A percentile compares a stretch with the other conserved stretches of the same genome.
These are phyloP conservation scores for Sericinus montela DNA, from an alignment of 2,888 invertebrate species.

Conservation along the genomic window DNA sequence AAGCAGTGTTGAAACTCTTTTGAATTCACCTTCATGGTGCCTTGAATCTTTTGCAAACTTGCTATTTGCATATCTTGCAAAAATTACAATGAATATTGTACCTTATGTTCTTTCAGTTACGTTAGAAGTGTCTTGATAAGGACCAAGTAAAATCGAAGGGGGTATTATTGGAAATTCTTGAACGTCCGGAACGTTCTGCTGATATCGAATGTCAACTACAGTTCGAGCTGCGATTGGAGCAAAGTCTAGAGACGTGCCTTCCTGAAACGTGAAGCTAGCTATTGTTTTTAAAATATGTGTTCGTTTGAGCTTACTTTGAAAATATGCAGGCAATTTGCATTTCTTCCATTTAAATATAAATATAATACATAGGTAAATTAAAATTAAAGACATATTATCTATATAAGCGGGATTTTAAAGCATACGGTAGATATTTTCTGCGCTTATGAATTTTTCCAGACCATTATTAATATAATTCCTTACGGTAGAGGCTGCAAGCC, in stretches of 20 bases:
- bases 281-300: slow-evolving; percentile 19
- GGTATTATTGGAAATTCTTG: slow-evolving; percentile 74
- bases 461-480: too few relatives aligned
- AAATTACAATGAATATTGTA: slow-evolving; percentile 24
- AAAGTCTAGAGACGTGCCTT: slow-evolving; percentile 45
- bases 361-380: too few relatives aligned
- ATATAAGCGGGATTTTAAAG: too few relatives aligned
- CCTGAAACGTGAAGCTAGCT: slow-evolving; percentile 33
- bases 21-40: slow-evolving; percentile 63
- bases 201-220: slow-evolving; percentile 62
- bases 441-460: too few relatives aligned
- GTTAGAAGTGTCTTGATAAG: slow-evolving; percentile 16
- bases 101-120: slow-evolving; percentile 27
- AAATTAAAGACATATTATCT: too few relatives aligned
- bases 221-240: slow-evolving; percentile 62
- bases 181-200: slow-evolving; percentile 56
- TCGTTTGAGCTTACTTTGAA: slow-evolving; percentile 6
- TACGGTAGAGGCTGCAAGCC: too few relatives aligned
- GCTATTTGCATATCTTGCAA: slow-evolving; percentile 27
- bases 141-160: slow-evolving; percentile 23
- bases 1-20: slow-evolving; percentile 61
- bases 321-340: background rate
- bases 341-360: too few relatives aligned
- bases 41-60: slow-evolving; percentile 44
- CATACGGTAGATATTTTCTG: too few relatives aligned